Base-by-base conservation (phyloP, 2,888 invertebrate species). In the Ormyrus nitidulus region DNA sequence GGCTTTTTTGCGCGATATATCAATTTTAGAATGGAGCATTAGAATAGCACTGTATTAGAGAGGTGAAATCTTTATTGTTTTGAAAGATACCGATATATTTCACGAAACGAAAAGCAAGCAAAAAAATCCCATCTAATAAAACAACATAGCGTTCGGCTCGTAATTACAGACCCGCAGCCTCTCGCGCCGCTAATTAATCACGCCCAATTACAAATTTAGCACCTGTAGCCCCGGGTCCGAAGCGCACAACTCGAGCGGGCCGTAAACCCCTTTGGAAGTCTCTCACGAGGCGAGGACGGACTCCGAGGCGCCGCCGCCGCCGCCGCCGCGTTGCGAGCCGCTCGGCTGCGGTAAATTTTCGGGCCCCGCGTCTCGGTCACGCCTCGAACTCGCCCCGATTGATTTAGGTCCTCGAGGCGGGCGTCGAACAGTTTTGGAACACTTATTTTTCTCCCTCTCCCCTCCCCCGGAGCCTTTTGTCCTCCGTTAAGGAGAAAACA, bases 361-460 rank as follows among this genome's bases (percentile, higher is more conserved):
- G 76, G 58, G 19, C 19, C 19, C 54, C 72, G 19, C 54, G 48
- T 7, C 49, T 56, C 65, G 77, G 80, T 80, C 80, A 80, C 80
- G 80, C 80, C 80, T 80, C 73, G 10, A 53, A 65, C 71, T 76
- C 66, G 61, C 80, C 71, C 44, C 46, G 70, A 76, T 76, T 80
- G 80, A 80, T 80, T 80, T 80, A 80, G 72, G 72, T 51, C 53
- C 69, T 51, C 61, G 34, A 70, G 79, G 70, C 70, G 70, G 79
- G 59, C 61, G 62, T 73, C 61, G 68, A 48, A 58, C 49, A 58
- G 66, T 68, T 77, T 62, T 34, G 54, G 61, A 54, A 13, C 54
- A 49, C 48, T 62, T 8, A n/a, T 62, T 64, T 58, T 62, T 49
- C 44, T 13, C 6, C 5, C 6, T 51, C 58, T 13, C 58, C 5